These are phyloP conservation scores for Heterodera carotae DNA, from an alignment of 1,140 invertebrate species.

Conservation along the genomic window DNA sequence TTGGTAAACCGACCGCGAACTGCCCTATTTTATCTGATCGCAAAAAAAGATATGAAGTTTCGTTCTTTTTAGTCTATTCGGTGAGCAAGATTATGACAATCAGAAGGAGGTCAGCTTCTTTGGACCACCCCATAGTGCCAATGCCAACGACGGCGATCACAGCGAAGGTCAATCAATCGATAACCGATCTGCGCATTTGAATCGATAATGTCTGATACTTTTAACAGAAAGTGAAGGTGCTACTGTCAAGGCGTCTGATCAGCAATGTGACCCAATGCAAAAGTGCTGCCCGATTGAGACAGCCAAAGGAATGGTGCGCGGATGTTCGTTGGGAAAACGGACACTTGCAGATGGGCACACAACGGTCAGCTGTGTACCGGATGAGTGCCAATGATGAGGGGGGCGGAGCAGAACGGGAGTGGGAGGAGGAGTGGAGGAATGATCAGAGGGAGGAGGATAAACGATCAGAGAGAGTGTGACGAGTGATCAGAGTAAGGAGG, in stretches of 20 bases:
- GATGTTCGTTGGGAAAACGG: conserved; percentile 46
- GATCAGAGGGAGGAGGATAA: background rate
- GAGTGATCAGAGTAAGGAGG: too few relatives aligned
- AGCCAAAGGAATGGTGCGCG: conserved; percentile 35
- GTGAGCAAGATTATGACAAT: conserved; percentile 47
- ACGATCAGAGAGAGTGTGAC: too few relatives aligned
- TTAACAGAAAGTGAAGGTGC: background rate
- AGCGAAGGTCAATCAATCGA: conserved; percentile 1
- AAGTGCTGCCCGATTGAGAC: conserved; percentile 40
- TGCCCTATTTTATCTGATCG: background rate
- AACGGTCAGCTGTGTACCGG: conserved; percentile 47
- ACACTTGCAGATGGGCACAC: conserved; percentile 33
- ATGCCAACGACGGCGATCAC: background rate
- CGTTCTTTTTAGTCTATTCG: conserved; percentile 47
- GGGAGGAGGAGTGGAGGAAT: background rate
- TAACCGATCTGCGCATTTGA: too few relatives aligned
- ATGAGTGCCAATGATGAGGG: conserved; percentile 34
- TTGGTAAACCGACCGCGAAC: too few relatives aligned
- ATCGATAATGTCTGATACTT: too few relatives aligned
- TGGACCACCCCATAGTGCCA: conserved; percentile 35
- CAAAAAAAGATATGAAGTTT: too few relatives aligned
- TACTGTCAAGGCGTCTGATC: background rate
- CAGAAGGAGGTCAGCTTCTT: conserved; percentile 49
- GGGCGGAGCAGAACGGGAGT: background rate
- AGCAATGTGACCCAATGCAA: conserved; percentile 31